Conservation (phyloP, 2,113 vertebrate genomes). For the Arvicanthis niloticus region DNA sequence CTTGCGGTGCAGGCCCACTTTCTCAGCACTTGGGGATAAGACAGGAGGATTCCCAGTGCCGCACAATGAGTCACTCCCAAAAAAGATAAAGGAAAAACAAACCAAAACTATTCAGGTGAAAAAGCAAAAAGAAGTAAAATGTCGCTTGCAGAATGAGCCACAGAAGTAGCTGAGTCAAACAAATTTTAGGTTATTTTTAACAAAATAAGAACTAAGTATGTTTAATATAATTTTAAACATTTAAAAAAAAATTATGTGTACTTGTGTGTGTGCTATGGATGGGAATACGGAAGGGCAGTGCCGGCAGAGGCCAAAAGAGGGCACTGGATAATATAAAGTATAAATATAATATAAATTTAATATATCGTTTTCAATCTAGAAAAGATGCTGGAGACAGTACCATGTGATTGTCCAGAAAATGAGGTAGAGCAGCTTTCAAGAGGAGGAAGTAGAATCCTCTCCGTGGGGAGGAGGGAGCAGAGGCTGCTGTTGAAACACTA, state of each 20-base stretch:
- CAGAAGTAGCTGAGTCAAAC: background rate
- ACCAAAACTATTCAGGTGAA: background rate
- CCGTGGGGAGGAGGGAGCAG: background rate
- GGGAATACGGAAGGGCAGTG: background rate
- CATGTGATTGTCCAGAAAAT: background rate
- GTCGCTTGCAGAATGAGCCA: background rate
- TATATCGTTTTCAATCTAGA: background rate
- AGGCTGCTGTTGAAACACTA: background rate
- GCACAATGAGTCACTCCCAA: background rate
- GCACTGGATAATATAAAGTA: no score
- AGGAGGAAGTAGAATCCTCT: background rate
- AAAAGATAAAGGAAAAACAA: background rate
- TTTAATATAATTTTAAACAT: background rate
- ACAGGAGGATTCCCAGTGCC: background rate
- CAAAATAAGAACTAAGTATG: conserved; percentile 21
- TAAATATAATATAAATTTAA: background rate
- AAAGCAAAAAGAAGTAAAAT: conserved; percentile 26
- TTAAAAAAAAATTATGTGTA: background rate
- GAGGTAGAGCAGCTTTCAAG: background rate
- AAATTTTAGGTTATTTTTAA: conserved; percentile 51
- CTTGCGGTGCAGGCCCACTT: no score
- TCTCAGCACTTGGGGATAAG: background rate
- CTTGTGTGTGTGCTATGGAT: background rate
- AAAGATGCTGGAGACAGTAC: background rate
- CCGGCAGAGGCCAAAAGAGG: background rate